Percentiles rank a stretch among this genome's conserved stretches.
These are phyloP conservation scores for Cyclargus thomasi DNA, from an alignment of 1,140 invertebrate genomes.

Conservation along the genomic window DNA sequence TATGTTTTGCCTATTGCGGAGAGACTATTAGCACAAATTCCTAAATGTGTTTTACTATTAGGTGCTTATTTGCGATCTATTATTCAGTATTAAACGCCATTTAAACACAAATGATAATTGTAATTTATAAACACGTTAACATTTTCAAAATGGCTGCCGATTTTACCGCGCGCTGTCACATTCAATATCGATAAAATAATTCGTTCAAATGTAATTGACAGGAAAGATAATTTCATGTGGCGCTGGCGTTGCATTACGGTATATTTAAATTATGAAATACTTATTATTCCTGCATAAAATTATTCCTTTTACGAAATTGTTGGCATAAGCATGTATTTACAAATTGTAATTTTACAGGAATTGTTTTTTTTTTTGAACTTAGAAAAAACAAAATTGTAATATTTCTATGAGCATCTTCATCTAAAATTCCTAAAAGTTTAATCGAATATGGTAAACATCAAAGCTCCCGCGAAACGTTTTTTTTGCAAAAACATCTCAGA, in stretches of 20 bases:
- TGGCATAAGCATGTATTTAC: too few relatives aligned
- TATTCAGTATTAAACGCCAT: background rate
- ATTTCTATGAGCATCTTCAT: too few relatives aligned
- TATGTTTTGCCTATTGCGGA: too few relatives aligned
- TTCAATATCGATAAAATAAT: slow-evolving; percentile 13
- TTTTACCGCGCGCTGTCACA: slow-evolving; percentile 9
- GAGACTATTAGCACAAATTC: background rate
- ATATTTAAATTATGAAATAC: slow-evolving; percentile 10
- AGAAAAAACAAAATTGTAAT: too few relatives aligned
- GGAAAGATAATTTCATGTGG: slow-evolving; percentile 6
- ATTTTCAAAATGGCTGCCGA: slow-evolving; percentile 5
- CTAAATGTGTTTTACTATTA: background rate
- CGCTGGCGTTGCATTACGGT: background rate
- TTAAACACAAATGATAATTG: background rate
- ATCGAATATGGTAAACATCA: too few relatives aligned
- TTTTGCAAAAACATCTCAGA: too few relatives aligned
- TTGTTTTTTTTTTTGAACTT: too few relatives aligned
- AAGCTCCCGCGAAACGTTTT: too few relatives aligned
- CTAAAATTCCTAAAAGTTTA: too few relatives aligned
- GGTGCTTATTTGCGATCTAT: background rate
- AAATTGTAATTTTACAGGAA: too few relatives aligned
- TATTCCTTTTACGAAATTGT: background rate
- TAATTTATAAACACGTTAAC: slow-evolving; percentile 5
- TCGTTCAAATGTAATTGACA: slow-evolving; percentile 3
- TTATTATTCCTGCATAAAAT: background rate